Evolutionary conservation across 2,113 vertebrate species (phyloP).

Genomic region (Ictalurus furcatus): DNA sequence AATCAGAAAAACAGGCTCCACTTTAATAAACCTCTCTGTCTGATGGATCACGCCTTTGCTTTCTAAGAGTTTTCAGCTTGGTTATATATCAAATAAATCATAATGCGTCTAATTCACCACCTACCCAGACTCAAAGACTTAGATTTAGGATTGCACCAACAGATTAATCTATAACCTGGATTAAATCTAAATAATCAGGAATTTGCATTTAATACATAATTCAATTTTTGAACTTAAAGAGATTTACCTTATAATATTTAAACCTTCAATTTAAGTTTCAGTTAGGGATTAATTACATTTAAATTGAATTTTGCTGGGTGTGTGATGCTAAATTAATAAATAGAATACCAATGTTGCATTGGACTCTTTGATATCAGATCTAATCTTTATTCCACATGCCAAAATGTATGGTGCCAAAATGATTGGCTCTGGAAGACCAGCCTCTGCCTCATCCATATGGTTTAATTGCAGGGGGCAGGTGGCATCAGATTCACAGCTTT

Average conservation of each 20-base stretch:
- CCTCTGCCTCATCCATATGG: conserved; percentile 24
- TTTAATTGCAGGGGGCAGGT: conserved; percentile 34
- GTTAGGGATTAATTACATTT: background rate
- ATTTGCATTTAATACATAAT: background rate
- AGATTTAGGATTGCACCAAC: background rate
- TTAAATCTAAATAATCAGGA: background rate
- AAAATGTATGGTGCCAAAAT: conserved; percentile 24
- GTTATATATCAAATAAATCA: background rate
- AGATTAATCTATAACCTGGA: background rate
- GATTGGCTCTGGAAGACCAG: background rate
- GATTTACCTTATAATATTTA: background rate
- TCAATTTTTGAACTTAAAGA: background rate
- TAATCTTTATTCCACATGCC: conserved; percentile 16
- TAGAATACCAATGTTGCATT: background rate
- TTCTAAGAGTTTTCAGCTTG: background rate
- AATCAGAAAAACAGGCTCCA: background rate
- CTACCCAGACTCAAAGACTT: background rate
- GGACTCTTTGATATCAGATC: background rate
- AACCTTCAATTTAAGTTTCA: background rate
- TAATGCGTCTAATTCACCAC: background rate
- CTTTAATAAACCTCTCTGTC: background rate
- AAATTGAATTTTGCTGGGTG: no score
- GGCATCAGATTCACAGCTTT: background rate
- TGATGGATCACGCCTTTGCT: background rate
- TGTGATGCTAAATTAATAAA: background rate